Base-by-base conservation (phyloP, 2,888 invertebrate genomes). In the Drosophila tanythrix region DNA sequence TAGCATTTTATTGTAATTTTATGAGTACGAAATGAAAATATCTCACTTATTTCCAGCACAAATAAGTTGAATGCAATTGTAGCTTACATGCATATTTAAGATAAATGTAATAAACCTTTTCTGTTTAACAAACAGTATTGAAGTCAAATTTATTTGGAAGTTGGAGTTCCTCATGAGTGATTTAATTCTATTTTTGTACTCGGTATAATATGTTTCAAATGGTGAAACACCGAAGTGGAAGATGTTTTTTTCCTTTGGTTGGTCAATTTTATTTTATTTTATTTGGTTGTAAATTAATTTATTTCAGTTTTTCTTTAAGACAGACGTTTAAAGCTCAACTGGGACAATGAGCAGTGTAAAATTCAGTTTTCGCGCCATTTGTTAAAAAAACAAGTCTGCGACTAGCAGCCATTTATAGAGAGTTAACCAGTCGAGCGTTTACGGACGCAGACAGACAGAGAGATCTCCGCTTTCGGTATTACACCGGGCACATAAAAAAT, bases 401-500 rank as follows among this genome's bases (percentile, higher is more conserved):
- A 53, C 21, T n/a, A 64, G 53, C 71, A 71, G 79, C 48, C 67
- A 55, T 69, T 77, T 50, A 60, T 46, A 71, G 55, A 63, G 38
- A 56, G 75, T 46, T 62, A 50, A 60, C 58, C 79, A 72, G 67
- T 57, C 40, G 55, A 50, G 36, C 65, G 40, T 70, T 73, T 64
- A 61, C 38, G 59, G 51, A 58, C 8, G 38, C 48, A 53, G 29
- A 27, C 38, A 27, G 56, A 48, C 15, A 59, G 67, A 53, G 61
- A 57, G 70, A 64, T 59, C 55, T 51, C 48, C 36, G 62, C 25
- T 15, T 58, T 57, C 15, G 67, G 55, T 35, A 52, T 66, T 69
- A 73, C 58, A 52, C 68, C 36, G 70, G 43, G 73, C 53, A 56
- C 79, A 71, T 60, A 60, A 81, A 85, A 83, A 86, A 68, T 70